These are phyloP conservation scores for Tokudaia muenninki DNA, from an alignment of 2,797 vertebrate genomes.

Conservation along the genomic window DNA sequence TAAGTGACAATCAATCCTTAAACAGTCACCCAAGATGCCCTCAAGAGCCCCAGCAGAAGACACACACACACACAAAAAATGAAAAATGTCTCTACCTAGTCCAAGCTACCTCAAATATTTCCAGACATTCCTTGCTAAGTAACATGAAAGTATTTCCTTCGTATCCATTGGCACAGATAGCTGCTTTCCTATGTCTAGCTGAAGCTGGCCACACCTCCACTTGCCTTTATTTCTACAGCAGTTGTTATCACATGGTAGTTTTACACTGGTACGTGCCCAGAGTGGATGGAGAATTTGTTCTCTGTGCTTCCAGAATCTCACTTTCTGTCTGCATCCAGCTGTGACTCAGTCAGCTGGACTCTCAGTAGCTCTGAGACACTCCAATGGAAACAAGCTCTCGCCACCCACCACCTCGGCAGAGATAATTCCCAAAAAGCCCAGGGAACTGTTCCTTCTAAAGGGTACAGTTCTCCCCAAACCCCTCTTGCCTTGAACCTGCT, in stretches of 20 bases:
- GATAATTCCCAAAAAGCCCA: background rate
- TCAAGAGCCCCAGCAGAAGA: background rate
- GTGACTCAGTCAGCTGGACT: background rate
- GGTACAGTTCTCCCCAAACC: background rate
- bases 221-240: slow-evolving; percentile 36
- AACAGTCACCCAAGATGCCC: background rate
- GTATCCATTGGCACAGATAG: background rate
- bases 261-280: slow-evolving; percentile 11
- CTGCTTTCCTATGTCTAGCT: background rate
- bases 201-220: background rate
- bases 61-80: background rate
- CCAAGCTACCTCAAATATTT: background rate
- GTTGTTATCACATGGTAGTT: slow-evolving; percentile 30
- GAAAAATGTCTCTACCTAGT: background rate
- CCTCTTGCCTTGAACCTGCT: background rate
- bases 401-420: background rate
- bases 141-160: slow-evolving; percentile 5
- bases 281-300: slow-evolving; percentile 1
- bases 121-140: background rate
- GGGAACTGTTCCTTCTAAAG: background rate
- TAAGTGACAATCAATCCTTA: background rate
- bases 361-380: background rate
- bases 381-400: slow-evolving; percentile 13
- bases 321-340: slow-evolving; percentile 46
- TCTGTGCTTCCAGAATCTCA: slow-evolving; percentile 39